Evolutionary conservation across 2,113 vertebrate genomes (phyloP).

Genomic region (Neopipo cinnamomea): DNA sequence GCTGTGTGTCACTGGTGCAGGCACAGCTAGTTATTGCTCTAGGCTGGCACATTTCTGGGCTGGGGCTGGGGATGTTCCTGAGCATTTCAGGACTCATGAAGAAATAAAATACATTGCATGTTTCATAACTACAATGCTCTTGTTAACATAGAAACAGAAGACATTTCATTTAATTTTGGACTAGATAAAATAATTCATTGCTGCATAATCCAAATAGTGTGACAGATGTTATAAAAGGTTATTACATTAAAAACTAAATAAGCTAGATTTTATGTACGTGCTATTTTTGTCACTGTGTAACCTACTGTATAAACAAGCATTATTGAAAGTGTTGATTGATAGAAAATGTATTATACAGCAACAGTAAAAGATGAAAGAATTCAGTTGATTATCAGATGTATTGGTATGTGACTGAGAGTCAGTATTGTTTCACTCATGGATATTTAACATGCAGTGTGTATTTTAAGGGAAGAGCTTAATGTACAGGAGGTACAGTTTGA

Average conservation of each 20-base stretch:
- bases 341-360: constrained; percentile 48
- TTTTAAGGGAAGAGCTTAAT: constrained; percentile 48
- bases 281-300: constrained; percentile 20
- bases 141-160: constrained; percentile 44
- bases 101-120: not conserved
- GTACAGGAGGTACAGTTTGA: constrained; percentile 13
- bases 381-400: constrained; percentile 43
- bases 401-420: constrained; percentile 15
- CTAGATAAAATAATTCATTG: constrained; percentile 36
- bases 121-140: not conserved
- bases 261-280: not conserved
- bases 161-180: constrained; percentile 62
- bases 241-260: constrained; percentile 64
- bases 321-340: constrained; percentile 56
- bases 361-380: constrained; percentile 51
- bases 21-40: not conserved
- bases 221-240: constrained; percentile 63
- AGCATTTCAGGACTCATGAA: not conserved
- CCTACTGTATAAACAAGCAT: constrained; percentile 50
- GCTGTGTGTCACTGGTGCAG: constrained; percentile 34
- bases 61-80: not conserved
- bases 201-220: not conserved
- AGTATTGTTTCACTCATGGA: constrained; percentile 13
- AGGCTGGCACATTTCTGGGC: not conserved
- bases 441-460: constrained; percentile 58